Conservation (phyloP, 2,797 vertebrate genomes). For the Paguma larvata region DNA sequence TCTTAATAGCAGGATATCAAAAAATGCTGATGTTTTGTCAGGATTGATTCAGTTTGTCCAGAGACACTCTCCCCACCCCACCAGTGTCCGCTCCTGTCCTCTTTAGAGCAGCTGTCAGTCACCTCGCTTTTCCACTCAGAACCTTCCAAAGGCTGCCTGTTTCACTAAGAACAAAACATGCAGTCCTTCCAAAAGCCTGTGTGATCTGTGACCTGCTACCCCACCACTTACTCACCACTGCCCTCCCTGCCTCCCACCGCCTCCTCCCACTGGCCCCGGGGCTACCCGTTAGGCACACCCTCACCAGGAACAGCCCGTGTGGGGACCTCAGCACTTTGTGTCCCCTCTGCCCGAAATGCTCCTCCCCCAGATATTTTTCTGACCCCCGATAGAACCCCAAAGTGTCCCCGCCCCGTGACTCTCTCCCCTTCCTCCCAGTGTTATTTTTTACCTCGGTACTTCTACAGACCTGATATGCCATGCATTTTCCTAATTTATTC, state of each 20-base stretch:
- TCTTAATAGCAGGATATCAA: too few relatives aligned
- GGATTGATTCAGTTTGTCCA: not conserved
- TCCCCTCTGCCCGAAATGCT: not conserved
- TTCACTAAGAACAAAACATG: not conserved
- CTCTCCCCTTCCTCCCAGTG: not conserved
- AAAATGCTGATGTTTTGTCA: not conserved
- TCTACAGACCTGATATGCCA: not conserved
- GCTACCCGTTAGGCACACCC: too few relatives aligned
- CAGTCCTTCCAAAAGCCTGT: not conserved
- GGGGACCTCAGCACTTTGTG: not conserved
- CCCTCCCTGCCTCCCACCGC: not conserved
- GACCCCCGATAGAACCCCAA: accelerated
- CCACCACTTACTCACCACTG: not conserved
- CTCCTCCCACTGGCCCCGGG: accelerated
- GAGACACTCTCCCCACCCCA: not conserved
- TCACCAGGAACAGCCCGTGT: not conserved
- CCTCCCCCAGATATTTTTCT: not conserved
- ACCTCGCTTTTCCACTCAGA: not conserved
- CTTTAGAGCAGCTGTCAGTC: not conserved
- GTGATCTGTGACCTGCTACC: not conserved
- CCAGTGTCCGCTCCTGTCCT: not conserved
- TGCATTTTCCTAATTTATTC: not conserved
- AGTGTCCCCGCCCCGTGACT: not conserved
- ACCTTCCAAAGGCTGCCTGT: not conserved
- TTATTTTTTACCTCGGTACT: not conserved